These are phyloP conservation scores for Andrena haemorrhoa DNA, from an alignment of 2,888 invertebrate genomes.

Conservation along the genomic window DNA sequence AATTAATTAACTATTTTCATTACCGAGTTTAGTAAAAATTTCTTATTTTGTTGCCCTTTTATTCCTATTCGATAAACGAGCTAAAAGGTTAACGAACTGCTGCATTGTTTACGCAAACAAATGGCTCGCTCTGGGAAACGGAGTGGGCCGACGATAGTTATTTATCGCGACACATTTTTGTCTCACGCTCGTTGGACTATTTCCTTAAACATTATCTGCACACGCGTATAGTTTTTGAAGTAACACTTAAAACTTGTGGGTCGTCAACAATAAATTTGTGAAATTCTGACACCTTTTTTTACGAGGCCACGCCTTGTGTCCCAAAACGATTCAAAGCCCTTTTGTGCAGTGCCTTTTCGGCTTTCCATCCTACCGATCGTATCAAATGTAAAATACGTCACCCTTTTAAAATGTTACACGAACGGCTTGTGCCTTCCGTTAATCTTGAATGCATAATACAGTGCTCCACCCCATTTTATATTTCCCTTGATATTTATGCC, in stretches of 20 bases:
- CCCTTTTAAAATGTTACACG: not conserved
- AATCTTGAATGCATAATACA: constrained; percentile 14
- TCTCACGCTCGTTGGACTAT: constrained; percentile 30
- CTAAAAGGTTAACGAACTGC: constrained; percentile 35
- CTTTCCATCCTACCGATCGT: constrained; percentile 9
- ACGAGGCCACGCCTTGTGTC: constrained; percentile 49
- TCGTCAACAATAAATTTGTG: constrained; percentile 15
- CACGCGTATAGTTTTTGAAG: not conserved
- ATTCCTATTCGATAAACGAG: constrained; percentile 6
- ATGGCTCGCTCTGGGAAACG: constrained; percentile 22
- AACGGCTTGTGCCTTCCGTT: not conserved
- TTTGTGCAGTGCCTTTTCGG: constrained; percentile 20
- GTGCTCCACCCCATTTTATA: not conserved
- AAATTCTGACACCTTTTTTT: constrained; percentile 28
- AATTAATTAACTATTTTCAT: too few species aligned
- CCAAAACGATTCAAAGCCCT: constrained; percentile 29
- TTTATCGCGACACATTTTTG: constrained; percentile 63
- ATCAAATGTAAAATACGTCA: constrained; percentile 16
- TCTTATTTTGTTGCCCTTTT: not conserved
- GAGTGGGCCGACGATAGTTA: constrained; percentile 48
- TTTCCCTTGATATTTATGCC: constrained; percentile 1
- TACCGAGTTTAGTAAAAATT: not conserved
- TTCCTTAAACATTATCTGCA: not conserved
- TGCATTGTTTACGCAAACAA: constrained; percentile 47
- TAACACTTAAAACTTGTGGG: not conserved